A percentile compares a stretch with the other conserved stretches of the same genome.
Conservation (phyloP, 1,140 invertebrate species). For the Cydia fagiglandana region DNA sequence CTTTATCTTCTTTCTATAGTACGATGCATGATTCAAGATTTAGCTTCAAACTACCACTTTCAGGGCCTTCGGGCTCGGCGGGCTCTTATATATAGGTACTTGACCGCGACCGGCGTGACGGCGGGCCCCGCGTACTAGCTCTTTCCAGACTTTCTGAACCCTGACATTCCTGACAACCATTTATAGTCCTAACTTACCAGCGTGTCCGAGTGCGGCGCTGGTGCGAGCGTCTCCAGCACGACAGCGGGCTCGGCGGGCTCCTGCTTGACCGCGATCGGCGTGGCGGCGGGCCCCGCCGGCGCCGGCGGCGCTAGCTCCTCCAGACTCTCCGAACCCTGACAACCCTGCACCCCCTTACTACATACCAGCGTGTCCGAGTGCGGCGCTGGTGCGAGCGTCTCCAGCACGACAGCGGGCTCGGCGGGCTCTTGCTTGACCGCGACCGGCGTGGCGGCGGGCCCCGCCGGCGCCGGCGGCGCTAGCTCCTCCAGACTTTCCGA, state of each 20-base stretch:
- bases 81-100: conserved; percentile 50
- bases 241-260: conserved; percentile 50
- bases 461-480: conserved; percentile 59
- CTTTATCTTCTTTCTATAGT: no score
- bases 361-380: conserved; percentile 26
- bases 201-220: conserved; percentile 41
- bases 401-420: conserved; percentile 50
- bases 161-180: no score
- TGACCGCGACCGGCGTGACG: conserved; percentile 58
- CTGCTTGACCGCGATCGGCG: conserved; percentile 55
- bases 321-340: conserved; percentile 40
- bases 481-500: conserved; percentile 51
- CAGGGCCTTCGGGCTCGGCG: conserved; percentile 20
- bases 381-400: conserved; percentile 58
- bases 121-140: conserved; percentile 59
- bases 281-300: conserved; percentile 64
- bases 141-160: conserved; percentile 46
- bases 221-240: conserved; percentile 57
- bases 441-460: conserved; percentile 63
- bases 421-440: conserved; percentile 51
- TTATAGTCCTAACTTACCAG: no score
- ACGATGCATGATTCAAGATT: no score
- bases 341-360: no score
- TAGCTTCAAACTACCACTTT: no score
- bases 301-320: conserved; percentile 55